Base-by-base conservation (phyloP, 2,888 invertebrate genomes). In the Pyrgus malvae region DNA sequence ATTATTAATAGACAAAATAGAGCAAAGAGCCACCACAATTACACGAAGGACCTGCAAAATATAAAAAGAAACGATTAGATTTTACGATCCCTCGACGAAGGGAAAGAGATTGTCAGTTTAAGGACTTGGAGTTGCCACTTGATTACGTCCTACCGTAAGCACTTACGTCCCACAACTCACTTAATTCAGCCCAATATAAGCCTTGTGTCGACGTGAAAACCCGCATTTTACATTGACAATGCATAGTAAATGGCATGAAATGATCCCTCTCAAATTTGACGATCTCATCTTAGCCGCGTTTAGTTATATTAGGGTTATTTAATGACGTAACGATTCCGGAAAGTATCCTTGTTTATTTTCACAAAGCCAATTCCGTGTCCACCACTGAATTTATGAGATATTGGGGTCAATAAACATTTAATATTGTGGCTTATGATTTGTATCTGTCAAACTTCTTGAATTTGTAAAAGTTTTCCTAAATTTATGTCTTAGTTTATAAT, bases 101-200 rank as follows among this genome's bases (percentile, higher is more conserved):
- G 21, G 23, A 25, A 48, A 48, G 21, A 35, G 35, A 48, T 31
- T 31, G 12, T 19, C 38, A 37, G 17, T 37, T 19, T 14, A 19
- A 42, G 42, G 1, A 29, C 35, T 31, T 29, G 53, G 48, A 56
- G 65, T 63, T 65, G 62, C 65, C 67, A 67, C 76, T 78, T 75
- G 74, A 77, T 78, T 78, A 74, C 72, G 68, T 70, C 64, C 65
- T 63, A 14, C 64, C 62, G 66, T 68, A 67, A 73, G 65, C 65
- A 68, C 64, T 41, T 31, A 12, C 38, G 17, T 48, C 27, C 21
- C 38, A 48, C 11, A 27, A 48, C 17, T 7, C n/a, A 27, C 4
- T 38, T 17, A 16, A 9, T 35, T 11, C 25, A 16, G 14, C 7
- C 48, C 12, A 48, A 17, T 38, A 37, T 27, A 29, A 37, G 38